Percentiles rank a stretch among this genome's conserved stretches.
These are phyloP conservation scores for Liodrosophila aerea DNA, from an alignment of 2,888 invertebrate species.

Conservation along the genomic window DNA sequence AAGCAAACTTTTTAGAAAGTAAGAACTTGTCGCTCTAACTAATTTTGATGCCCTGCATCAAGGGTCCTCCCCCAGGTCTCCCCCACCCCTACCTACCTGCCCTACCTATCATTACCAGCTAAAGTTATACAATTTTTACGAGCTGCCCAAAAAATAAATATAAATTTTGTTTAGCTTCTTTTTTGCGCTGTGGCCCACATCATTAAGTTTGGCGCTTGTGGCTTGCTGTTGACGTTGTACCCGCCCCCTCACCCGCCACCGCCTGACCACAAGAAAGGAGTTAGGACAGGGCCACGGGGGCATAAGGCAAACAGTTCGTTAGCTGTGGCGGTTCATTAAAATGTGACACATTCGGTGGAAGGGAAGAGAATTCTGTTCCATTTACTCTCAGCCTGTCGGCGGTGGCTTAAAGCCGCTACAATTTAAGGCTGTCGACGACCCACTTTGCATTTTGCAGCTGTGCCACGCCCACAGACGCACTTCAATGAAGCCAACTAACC, in stretches of 20 bases:
- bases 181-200: constrained; percentile 25
- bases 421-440: constrained; percentile 54
- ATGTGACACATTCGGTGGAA: constrained; percentile 63
- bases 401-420: constrained; percentile 42
- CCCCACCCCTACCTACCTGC: no score
- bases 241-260: not conserved
- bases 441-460: constrained; percentile 42
- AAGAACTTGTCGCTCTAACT: no score
- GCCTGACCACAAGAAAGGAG: no score
- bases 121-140: not conserved
- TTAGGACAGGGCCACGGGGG: not conserved
- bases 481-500: constrained; percentile 59
- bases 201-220: constrained; percentile 38
- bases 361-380: constrained; percentile 34
- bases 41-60: not conserved
- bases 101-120: not conserved
- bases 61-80: not conserved
- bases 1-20: no score
- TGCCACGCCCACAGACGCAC: constrained; percentile 36
- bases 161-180: not conserved
- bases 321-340: constrained; percentile 66
- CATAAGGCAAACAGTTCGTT: constrained; percentile 55
- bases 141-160: not conserved
- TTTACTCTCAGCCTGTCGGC: constrained; percentile 26
- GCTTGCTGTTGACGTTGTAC: constrained; percentile 19